Conservation (phyloP, 1,140 invertebrate species). For the Zaprionus ornatus region DNA sequence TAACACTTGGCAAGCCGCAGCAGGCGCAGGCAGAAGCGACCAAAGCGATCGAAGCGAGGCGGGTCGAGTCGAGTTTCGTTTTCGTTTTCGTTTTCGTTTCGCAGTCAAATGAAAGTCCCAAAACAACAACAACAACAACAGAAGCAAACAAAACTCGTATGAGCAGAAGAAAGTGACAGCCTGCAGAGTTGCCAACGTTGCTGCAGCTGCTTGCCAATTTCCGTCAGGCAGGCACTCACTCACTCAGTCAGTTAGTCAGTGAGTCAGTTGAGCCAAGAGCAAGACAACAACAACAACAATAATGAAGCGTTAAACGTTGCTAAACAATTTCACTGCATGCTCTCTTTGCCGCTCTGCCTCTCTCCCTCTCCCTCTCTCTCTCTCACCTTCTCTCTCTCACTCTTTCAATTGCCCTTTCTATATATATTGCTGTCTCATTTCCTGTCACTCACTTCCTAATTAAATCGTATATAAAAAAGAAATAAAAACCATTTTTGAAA, state of each 20-base stretch:
- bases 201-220: constrained; percentile 16
- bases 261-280: neutral
- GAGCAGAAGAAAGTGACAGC: constrained; percentile 35
- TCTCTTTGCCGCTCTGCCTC: neutral
- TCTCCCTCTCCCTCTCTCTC: neutral
- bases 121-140: constrained; percentile 6
- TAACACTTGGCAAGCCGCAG: constrained; percentile 24
- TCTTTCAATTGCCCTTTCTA: neutral
- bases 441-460: constrained; percentile 3
- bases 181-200: constrained; percentile 5
- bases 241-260: neutral
- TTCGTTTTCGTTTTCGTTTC: constrained; percentile 35
- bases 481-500: neutral
- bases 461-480: neutral
- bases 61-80: constrained; percentile 15
- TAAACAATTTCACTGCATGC: constrained; percentile 40
- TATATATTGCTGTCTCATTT: neutral
- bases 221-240: constrained; percentile 16
- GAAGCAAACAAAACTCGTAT: constrained; percentile 3
- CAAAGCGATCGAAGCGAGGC: neutral
- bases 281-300: neutral
- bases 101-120: constrained; percentile 43
- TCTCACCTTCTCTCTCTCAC: neutral
- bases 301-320: constrained; percentile 34
- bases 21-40: neutral